Evolutionary conservation across 2,888 invertebrate species (phyloP).

Genomic region (Zygogramma bicolorata): DNA sequence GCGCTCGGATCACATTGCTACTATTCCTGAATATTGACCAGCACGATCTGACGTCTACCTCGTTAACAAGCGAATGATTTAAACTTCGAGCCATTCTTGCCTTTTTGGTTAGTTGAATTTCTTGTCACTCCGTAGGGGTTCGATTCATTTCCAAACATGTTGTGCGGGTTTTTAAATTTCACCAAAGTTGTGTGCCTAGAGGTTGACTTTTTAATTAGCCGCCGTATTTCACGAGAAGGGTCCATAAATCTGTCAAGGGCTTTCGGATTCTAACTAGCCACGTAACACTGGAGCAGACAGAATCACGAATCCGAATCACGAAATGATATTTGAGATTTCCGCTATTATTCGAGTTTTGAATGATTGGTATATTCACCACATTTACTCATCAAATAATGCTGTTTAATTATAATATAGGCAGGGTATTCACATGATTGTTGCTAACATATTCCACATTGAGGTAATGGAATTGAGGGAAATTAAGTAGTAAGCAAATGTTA

Average conservation of each 20-base stretch:
- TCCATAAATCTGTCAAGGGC: slow-evolving; percentile 15
- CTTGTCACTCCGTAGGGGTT: slow-evolving; percentile 7
- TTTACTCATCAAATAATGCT: no score
- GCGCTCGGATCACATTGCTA: background rate
- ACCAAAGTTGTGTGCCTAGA: slow-evolving; percentile 3
- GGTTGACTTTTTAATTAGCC: slow-evolving; percentile 30
- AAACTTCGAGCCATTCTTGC: background rate
- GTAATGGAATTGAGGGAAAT: no score
- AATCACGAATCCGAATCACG: no score
- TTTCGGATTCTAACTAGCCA: background rate
- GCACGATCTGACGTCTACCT: background rate
- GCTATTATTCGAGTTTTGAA: no score
- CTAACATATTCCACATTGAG: no score
- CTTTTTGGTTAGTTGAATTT: background rate
- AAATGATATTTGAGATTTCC: no score
- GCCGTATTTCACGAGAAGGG: slow-evolving; percentile 15
- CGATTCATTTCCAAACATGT: slow-evolving; percentile 2
- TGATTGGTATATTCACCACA: no score
- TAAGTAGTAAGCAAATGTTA: no score
- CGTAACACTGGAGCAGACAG: background rate
- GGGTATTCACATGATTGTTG: no score
- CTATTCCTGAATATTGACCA: background rate
- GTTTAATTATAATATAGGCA: no score
- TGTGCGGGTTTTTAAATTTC: slow-evolving; percentile 5
- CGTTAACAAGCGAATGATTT: background rate